phyloP scores from a whole-genome alignment of 2,888 invertebrate species.

The Nycteola revayana region DNA sequence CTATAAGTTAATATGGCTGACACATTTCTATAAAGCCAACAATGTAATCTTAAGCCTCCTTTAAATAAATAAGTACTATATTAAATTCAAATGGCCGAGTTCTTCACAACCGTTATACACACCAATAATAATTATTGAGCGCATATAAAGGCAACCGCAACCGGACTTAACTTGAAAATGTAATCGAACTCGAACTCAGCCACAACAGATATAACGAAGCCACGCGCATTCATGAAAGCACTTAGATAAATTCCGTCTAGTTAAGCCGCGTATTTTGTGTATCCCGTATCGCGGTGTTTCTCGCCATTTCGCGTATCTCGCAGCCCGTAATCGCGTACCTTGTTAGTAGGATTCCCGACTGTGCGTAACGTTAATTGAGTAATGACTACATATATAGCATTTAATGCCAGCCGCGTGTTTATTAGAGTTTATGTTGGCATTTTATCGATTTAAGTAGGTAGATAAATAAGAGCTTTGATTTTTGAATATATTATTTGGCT shows the following conservation, averaged over 20 bases:
- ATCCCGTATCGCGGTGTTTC: slow-evolving; percentile 39
- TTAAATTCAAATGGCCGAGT: too few species aligned
- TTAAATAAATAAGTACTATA: too few species aligned
- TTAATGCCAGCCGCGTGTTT: slow-evolving; percentile 20
- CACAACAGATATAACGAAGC: slow-evolving; percentile 30
- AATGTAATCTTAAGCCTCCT: too few species aligned
- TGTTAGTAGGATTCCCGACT: slow-evolving; percentile 53
- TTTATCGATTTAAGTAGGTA: slow-evolving; percentile 26
- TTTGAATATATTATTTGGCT: slow-evolving; percentile 17
- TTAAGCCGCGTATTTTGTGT: slow-evolving; percentile 23
- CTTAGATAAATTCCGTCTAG: slow-evolving; percentile 59
- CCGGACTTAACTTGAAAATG: slow-evolving; percentile 19
- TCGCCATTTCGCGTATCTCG: slow-evolving; percentile 34
- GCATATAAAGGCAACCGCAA: slow-evolving; percentile 5
- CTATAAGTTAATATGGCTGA: too few species aligned
- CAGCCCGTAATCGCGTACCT: slow-evolving; percentile 41
- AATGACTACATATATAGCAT: slow-evolving; percentile 46
- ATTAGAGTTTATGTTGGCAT: slow-evolving; percentile 15
- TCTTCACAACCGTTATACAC: slow-evolving; percentile 6
- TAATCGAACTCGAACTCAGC: slow-evolving; percentile 25
- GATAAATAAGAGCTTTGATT: slow-evolving; percentile 26
- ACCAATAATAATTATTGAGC: slow-evolving; percentile 10
- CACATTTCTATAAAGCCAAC: too few species aligned
- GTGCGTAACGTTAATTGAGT: slow-evolving; percentile 58
- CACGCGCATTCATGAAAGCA: slow-evolving; percentile 52